Evolutionary conservation across 2,888 invertebrate genomes (phyloP).

Genomic region (Nephrotoma guestfalica): DNA sequence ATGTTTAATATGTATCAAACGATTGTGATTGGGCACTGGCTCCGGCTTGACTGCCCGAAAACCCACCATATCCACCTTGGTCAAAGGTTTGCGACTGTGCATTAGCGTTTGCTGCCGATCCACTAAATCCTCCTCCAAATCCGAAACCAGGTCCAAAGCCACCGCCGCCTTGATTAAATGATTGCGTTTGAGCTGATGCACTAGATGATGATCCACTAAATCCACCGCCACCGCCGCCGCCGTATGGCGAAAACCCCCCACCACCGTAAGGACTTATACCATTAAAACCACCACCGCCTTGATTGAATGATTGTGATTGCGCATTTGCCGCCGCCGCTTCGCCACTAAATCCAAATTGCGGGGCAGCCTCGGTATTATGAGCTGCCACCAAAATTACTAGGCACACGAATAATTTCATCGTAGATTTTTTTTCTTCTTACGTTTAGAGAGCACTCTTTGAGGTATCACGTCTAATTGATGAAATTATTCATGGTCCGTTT

Average conservation of each 20-base stretch:
- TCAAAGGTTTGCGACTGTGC: neutral
- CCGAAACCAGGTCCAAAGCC: neutral
- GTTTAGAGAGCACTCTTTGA: neutral
- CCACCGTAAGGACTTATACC: neutral
- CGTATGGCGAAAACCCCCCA: neutral
- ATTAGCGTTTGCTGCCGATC: neutral
- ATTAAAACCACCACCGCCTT: neutral
- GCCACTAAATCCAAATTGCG: neutral
- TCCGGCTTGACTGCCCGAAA: neutral
- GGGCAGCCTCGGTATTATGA: neutral
- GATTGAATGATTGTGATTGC: neutral
- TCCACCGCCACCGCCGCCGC: neutral
- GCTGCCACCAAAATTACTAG: neutral
- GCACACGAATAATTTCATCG: neutral
- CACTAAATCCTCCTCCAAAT: neutral
- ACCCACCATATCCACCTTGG: neutral
- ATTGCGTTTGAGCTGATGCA: neutral
- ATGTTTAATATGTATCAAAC: neutral
- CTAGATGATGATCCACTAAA: neutral
- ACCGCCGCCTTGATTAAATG: neutral
- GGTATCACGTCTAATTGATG: neutral
- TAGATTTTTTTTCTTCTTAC: neutral
- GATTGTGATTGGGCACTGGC: neutral
- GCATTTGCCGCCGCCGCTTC: neutral
- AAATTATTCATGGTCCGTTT: neutral